Percentiles rank a stretch among this genome's conserved stretches.
Conservation (phyloP, 2,113 vertebrate genomes). For the Bubalus kerabau region DNA sequence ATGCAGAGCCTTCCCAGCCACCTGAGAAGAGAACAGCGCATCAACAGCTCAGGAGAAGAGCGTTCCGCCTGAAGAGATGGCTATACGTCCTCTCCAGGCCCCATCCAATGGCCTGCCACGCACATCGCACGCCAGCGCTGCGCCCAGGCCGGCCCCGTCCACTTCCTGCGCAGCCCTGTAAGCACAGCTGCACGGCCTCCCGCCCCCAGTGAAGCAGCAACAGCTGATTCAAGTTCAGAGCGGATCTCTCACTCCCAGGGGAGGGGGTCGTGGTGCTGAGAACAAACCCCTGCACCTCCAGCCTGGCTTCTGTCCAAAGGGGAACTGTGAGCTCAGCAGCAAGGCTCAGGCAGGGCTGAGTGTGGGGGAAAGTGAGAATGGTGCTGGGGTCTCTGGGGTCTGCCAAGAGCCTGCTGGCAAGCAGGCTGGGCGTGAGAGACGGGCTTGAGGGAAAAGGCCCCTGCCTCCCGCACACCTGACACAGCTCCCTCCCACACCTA, state of each 20-base stretch:
- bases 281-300: not conserved
- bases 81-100: not conserved
- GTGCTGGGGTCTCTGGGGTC: not conserved
- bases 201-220: not conserved
- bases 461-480: not conserved
- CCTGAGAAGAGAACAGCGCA: constrained; percentile 77
- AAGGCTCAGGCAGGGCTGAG: not conserved
- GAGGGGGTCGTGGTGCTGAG: not conserved
- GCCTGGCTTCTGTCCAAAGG: not conserved
- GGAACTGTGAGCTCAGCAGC: not conserved
- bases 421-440: not conserved
- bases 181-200: not conserved
- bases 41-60: not conserved
- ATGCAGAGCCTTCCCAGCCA: constrained; percentile 93
- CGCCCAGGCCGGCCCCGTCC: not conserved
- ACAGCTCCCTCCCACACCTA: not conserved
- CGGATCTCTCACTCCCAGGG: not conserved
- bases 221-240: not conserved
- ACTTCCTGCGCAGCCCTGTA: not conserved
- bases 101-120: rapidly evolving
- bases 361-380: not conserved
- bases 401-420: not conserved
- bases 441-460: not conserved
- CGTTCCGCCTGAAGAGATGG: rapidly evolving
- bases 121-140: rapidly evolving